Percentiles rank a stretch among this genome's conserved stretches.
Conservation (phyloP, 2,797 vertebrate genomes). For the Lepus oiostolus region DNA sequence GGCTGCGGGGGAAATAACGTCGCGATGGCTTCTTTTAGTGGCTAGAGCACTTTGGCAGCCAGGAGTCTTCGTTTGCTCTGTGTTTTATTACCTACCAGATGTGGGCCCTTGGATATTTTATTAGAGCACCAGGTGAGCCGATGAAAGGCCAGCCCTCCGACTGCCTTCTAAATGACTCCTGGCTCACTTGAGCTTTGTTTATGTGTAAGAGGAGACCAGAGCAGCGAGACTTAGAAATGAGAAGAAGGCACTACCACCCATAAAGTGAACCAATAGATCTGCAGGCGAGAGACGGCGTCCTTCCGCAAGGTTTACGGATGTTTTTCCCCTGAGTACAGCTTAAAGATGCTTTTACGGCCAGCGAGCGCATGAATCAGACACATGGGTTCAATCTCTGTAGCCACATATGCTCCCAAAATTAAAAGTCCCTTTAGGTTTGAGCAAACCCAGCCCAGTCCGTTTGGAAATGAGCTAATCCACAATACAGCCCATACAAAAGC, state of each 20-base stretch:
- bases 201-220: constrained; percentile 46
- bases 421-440: constrained; percentile 76
- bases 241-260: background rate
- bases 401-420: constrained; percentile 58
- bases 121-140: constrained; percentile 70
- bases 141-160: constrained; percentile 63
- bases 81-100: constrained; percentile 80
- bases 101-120: constrained; percentile 70
- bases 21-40: constrained; percentile 25
- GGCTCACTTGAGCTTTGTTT: constrained; percentile 59
- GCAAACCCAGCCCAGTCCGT: constrained; percentile 45
- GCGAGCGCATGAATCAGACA: constrained; percentile 68
- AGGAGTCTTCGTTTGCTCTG: constrained; percentile 29
- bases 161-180: constrained; percentile 56
- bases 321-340: constrained; percentile 49
- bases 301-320: constrained; percentile 17
- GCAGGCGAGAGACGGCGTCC: background rate
- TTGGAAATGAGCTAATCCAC: constrained; percentile 55
- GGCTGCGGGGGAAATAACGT: constrained; percentile 38
- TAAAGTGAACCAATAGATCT: background rate
- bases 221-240: background rate
- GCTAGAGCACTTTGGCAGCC: background rate
- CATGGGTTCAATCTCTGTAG: constrained; percentile 76
- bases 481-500: background rate
- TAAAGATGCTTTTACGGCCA: constrained; percentile 66